Base-by-base conservation (phyloP, 2,888 invertebrate species). In the Oscheius sp. region DNA sequence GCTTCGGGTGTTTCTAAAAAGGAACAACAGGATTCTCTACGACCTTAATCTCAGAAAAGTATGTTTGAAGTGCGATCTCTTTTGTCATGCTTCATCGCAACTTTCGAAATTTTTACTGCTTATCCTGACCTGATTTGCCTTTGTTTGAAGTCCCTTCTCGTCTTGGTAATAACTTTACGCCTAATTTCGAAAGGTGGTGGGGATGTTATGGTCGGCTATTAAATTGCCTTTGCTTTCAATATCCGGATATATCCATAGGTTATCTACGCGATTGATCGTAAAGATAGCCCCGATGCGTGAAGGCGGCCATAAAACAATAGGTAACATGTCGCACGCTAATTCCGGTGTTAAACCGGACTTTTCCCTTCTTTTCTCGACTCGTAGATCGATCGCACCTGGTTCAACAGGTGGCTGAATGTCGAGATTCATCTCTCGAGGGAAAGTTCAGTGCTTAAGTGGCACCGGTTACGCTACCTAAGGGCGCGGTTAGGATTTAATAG, bases 271-370 rank as follows among this genome's bases (percentile, higher is more conserved):
- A 54, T 33, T 54, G 54, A 54, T 54, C 54, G 54, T 32, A 8
- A 17, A 12, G 33, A 24, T 12, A 17, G 47, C 24, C 47, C 24
- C 20, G 54, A 33, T 33, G 54, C 51, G 54, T 9, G 33, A 50
- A 54, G 44, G 28, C 26, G 59, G 41, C 41, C 59, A 26, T 59
- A 59, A 59, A 59, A 59, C 59, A 59, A 59, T 41, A 59, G 59
- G 44, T 59, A 38, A 59, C 59, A 59, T 59, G 59, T 59, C 59
- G 44, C 33, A 32, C 32, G 54, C 44, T 28, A 24, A 59, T 28
- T 38, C 41, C 59, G 59, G 59, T 41, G 28, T 59, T 24, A 44
- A 59, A 59, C 59, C 59, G 59, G 59, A 41, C 59, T 59, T 59
- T 32, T 33, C n/a, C 51, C 30, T n/a, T 17, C 45, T 36, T 17